Percentiles rank a stretch among this genome's conserved stretches.
Conservation (phyloP, 2,888 invertebrate species). For the Limnephilus marmoratus region DNA sequence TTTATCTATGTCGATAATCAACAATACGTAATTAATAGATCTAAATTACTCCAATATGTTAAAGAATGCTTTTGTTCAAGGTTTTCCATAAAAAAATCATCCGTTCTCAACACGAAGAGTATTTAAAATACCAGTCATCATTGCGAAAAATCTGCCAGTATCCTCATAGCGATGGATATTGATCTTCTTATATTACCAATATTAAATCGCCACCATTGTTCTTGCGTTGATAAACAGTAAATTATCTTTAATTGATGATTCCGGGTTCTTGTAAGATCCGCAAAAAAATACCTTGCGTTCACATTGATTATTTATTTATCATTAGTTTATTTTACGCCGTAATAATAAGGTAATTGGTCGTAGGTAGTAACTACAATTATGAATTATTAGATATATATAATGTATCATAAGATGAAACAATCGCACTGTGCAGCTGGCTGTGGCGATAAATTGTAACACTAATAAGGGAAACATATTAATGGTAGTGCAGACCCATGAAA, state of each 20-base stretch:
- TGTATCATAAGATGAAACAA: too few species aligned
- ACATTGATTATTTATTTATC: neutral
- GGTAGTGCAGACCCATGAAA: too few species aligned
- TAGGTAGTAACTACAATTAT: neutral
- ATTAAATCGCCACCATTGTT: neutral
- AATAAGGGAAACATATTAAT: too few species aligned
- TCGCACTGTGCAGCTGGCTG: too few species aligned
- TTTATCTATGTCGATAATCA: neutral
- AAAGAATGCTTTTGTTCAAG: neutral
- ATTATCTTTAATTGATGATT: neutral
- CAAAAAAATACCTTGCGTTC: neutral
- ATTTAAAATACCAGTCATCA: neutral
- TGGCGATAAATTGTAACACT: too few species aligned
- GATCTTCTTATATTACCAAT: neutral
- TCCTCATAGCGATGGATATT: neutral
- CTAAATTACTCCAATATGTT: neutral
- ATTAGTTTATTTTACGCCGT: neutral
- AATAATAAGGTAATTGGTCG: neutral
- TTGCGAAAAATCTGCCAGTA: neutral
- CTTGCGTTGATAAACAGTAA: neutral
- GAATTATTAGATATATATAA: neutral
- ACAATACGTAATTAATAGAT: neutral
- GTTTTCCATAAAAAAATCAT: neutral
- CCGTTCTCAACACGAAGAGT: neutral
- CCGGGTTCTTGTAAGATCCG: neutral